A percentile compares a stretch with the other conserved stretches of the same genome.
Evolutionary conservation across 2,797 vertebrate species (phyloP).

Genomic region (Phrynocephalus guinanensis): DNA sequence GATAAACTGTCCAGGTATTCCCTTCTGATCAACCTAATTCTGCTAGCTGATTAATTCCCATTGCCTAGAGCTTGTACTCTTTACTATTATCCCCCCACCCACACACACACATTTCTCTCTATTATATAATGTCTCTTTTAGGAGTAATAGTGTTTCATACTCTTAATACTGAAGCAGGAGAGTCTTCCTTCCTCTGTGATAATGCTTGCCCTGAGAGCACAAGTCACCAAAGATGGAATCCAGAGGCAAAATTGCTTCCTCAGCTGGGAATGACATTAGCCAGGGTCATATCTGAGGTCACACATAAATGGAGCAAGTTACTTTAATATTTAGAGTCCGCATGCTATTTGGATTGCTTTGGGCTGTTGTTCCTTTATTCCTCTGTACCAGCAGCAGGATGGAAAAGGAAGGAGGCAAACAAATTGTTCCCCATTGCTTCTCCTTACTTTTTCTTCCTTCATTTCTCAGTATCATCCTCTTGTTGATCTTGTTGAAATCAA

Average conservation of each 20-base stretch:
- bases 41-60: neutral
- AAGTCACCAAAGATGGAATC: neutral
- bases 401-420: neutral
- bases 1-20: constrained; percentile 4
- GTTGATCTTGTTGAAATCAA: too few relatives aligned
- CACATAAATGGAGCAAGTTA: neutral
- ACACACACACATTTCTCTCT: neutral
- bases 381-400: neutral
- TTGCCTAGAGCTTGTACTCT: constrained; percentile 21
- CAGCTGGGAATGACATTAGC: neutral
- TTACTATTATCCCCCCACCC: neutral
- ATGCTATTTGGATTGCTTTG: neutral
- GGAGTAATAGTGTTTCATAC: neutral
- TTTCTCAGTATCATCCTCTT: neutral
- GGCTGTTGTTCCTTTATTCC: neutral
- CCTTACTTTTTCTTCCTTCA: neutral
- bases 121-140: neutral
- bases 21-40: constrained; percentile 4
- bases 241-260: neutral
- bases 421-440: neutral
- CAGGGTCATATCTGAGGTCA: neutral
- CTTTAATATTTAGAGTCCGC: neutral
- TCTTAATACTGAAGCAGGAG: neutral
- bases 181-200: constrained; percentile 9
- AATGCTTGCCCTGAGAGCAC: neutral